Base-by-base conservation (phyloP, 2,888 invertebrate genomes). In the Plagodis dolabraria region DNA sequence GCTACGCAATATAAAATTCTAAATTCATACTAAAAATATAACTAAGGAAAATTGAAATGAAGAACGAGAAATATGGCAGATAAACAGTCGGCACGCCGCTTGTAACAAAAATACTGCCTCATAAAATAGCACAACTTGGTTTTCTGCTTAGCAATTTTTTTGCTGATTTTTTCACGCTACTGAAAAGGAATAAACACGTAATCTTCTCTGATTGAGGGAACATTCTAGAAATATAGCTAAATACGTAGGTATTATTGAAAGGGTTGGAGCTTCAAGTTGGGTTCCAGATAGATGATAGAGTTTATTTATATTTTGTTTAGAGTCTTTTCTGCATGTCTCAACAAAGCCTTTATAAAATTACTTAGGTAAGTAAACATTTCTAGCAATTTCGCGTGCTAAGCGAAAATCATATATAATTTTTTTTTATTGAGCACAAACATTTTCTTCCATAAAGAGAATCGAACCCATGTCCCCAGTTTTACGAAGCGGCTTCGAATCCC, bases 31-130 rank as follows among this genome's bases (percentile, higher is more conserved):
- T 56, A 40, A 38, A 53, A 61, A 56, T 53, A 60, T 65, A 63
- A 67, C 70, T 66, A 74, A 75, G 70, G 69, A 71, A 80, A 77
- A 81, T 80, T 80, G 77, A 80, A 82, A 80, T 68, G 74, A 72
- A 77, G 71, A 75, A 76, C 66, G 70, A 75, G 77, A 80, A 79
- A 82, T 80, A 83, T 83, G 76, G 71, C 82, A 82, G 77, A 82
- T 79, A 83, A 80, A 81, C 76, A 82, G 74, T 33, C 57, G 69
- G 55, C 54, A 69, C 70, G 70, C 63, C 71, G 70, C 68, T 65
- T 68, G 68, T 74, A 66, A 70, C 76, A 79, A 82, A 85, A 83
- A 86, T 82, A 86, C 77, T 64, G 70, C 76, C 64, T 85, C 86
- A 77, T 86, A 86, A 88, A 85, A 81, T 71, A 68, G 68, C 74